Evolutionary conservation across 1,140 invertebrate species (phyloP), one percentile per base, ranked within the genome.

Genomic region (Zaprionus tsacasi): DNA sequence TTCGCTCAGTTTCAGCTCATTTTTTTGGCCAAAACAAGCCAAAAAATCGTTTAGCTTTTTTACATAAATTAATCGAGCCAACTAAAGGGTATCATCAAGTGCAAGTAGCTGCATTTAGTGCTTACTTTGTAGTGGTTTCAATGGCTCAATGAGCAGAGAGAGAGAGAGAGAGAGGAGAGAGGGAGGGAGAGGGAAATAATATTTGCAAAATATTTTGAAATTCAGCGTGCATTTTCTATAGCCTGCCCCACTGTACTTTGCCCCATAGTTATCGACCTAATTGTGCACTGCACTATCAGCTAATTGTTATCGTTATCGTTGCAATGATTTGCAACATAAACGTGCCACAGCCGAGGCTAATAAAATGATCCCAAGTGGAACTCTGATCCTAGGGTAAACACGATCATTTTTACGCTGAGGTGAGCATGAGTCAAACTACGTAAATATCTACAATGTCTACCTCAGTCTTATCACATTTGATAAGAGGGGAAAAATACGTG

Each of bases 1-100:
- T 77, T 68, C 55, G 70, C 66, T 60, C 52, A 58, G 55, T 52
- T 69, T 45, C 52, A 36, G 33, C 7, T 27, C 25, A 27, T 27
- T 30, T 17, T 43, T 75, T 48, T 70, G 63, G 60, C 55, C 33
- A 35, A 8, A 35, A 35, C 33, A 35, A 35, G 33, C 33, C 33
- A 35, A 35, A 35, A 33, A 35, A 35, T 10, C 10, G 6, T 6
- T 35, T 35, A 35, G 33, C 40, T 3, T 45, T 21, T 50, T 50
- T 50, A 17, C 45, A 50, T 50, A 50, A 50, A 50, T 50, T 50
- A 25, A 30, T 0, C 10, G 1, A 12, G 40, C 7, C 40, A 45
- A 45, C 40, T 45, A 45, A 45, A 15, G 45, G 45, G 45, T 50
- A 50, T 17, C 45, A 50, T 36, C 27, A 35, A 33, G 17, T 15